A percentile compares a stretch with the other conserved stretches of the same genome.
Conservation (phyloP, 2,888 invertebrate genomes). For the Diloba caeruleocephala region DNA sequence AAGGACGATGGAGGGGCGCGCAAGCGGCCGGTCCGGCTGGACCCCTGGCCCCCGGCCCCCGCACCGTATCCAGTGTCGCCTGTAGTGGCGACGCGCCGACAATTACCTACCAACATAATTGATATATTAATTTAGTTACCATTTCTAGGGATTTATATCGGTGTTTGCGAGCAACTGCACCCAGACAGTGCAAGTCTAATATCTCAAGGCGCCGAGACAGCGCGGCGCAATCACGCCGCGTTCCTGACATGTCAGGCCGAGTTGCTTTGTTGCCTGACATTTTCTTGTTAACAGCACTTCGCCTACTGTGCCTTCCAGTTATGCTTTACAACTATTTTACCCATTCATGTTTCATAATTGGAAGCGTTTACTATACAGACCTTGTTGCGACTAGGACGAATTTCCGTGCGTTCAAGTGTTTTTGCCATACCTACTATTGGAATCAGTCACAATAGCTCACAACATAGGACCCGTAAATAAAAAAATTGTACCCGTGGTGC, state of each 20-base stretch:
- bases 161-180: conserved; percentile 62
- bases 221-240: conserved; percentile 77
- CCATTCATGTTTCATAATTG: conserved; percentile 23
- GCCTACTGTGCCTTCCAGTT: conserved; percentile 60
- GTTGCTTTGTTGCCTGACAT: conserved; percentile 81
- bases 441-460: no score
- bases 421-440: no score
- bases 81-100: no score
- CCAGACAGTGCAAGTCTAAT: conserved; percentile 80
- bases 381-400: no score
- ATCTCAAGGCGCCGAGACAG: conserved; percentile 82
- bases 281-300: conserved; percentile 80
- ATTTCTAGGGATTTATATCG: conserved; percentile 59
- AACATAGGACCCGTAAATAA: no score
- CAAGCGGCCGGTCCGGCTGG: no score
- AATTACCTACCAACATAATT: no score
- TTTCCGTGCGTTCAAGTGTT: no score
- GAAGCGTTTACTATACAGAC: conserved; percentile 2
- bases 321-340: conserved; percentile 44
- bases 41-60: no score
- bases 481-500: no score
- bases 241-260: conserved; percentile 72
- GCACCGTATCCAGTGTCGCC: no score
- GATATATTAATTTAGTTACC: conserved; percentile 10
- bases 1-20: no score